Evolutionary conservation across 1,140 invertebrate genomes (phyloP), one percentile per base, ranked within the genome.

Genomic region (Drepana arcuata): DNA sequence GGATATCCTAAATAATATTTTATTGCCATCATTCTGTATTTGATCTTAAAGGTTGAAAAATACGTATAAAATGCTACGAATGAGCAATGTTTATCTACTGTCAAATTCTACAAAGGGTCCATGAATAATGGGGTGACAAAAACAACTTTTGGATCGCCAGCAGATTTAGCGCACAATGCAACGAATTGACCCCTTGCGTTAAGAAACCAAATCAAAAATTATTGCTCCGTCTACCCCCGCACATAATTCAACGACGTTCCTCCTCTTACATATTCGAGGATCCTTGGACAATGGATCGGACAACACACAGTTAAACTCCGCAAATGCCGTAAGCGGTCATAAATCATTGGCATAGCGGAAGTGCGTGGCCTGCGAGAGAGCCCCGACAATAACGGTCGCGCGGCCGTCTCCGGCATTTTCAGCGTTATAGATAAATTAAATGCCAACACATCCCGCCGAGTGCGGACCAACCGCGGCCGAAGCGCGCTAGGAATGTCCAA

Each of bases 331-430:
- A 48, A 63, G 54, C 59, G 59, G 41, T 56, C 38, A 68, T 80
- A 80, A 80, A 80, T 80, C 72, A 80, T 80, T 57, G 68, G 50
- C 75, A 77, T 80, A 73, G 70, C 75, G 75, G 72, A 80, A 80
- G 62, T 71, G 61, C 69, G 71, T 62, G 56, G 59, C 46, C 48
- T 51, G 58, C 44, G 46, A 42, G 55, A 41, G 34, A 34, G 49
- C 48, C 51, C 52, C 48, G 40, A 64, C 67, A 68, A 79, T 75
- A 79, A 71, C 73, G 63, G 60, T 64, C 65, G 40, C 63, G 56
- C 44, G 29, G 26, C 44, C 63, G 49, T 66, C 56, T 61, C 55
- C 57, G 72, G 68, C 57, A 80, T 75, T 75, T 70, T 59, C 63
- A 60, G 60, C 54, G 56, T 52, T 58, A 70, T 68, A 80, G 72